Base-by-base conservation (phyloP, 2,797 vertebrate species). In the Bradypus variegatus region DNA sequence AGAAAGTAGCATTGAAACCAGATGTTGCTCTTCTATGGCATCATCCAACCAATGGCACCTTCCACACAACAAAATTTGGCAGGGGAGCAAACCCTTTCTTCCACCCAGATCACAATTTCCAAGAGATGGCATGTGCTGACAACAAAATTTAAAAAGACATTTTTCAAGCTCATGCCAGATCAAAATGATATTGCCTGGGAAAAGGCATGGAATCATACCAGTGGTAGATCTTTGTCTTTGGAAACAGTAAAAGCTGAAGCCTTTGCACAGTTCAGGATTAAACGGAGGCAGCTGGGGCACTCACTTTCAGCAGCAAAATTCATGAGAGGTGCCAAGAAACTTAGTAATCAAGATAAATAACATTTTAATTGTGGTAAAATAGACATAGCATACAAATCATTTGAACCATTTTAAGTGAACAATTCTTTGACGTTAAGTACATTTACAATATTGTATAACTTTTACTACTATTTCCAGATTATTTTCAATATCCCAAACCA, bases 1-100 rank as follows among this genome's bases (percentile, higher is more conserved):
- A 65, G 92, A 53, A 92, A 82, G 19, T 27, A 94, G 88, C 91
- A 80, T 41, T 88, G 60, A 23, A 62, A 76, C 76, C 95, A 96
- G 93, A 90, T 92, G 86, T 65, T 84, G 73, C 90, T 76, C 89
- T 90, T 93, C 48, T 72, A 72, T 92, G 79, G 79, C 36, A 45
- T 19, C 5, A 69, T 91, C 88, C 73, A 93, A 65, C 29, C 85
- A 84, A 89, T 86, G 76, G 78, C 90, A 81, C 94, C 91, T 96
- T 87, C 86, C 62, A 86, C 11, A 58, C 23, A 86, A 88, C 0
- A 3, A 0, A 36, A 92, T 89, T 91, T 94, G 94, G 45, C 85
- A 87, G 65, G 29, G 80, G 38, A 65, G 33, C 53, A 69, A 45
- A 13, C 64, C 6, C 27, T 72, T 53, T 84, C 76, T 94, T 89